Base-by-base conservation (phyloP, 2,113 vertebrate genomes). In the Amazona vittata region DNA sequence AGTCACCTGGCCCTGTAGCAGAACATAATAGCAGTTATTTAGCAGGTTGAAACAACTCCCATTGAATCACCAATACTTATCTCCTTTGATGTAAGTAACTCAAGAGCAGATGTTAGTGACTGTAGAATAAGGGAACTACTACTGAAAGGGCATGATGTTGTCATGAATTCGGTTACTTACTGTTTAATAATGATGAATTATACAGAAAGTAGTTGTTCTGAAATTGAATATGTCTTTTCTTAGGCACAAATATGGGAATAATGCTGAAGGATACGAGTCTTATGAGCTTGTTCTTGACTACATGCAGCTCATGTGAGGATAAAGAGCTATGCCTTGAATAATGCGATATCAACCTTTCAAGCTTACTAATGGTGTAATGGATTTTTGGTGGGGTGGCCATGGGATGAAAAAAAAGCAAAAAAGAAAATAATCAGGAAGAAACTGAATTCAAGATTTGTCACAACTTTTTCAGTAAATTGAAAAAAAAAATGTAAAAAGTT, bases 161-260 rank as follows among this genome's bases (percentile, higher is more conserved):
- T 80, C 37, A 67, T 86, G 75, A 92, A 55, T 28, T 74, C 80
- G 19, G 33, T 11, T 90, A 28, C 55, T 75, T 84, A 52, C 21
- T n/a, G 15, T 83, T 90, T 86, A 83, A 90, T 50, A 26, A 47
- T 6, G 1, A 75, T 43, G 7, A 60, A 65, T 68, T 63, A 64
- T 71, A 77, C 20, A 3, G 1, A 67, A 93, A 39, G 13, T 17
- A 92, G n/a, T 43, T 68, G 63, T 35, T 75, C 86, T 70, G 59
- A 77, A 83, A 92, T 20, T 20, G 47, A 84, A 44, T 65, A 49
- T 53, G 26, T 43, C 37, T 31, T n/a, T 63, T 52, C 57, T 80
- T 63, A 70, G 43, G 74, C 13, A 95, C 71, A 94, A 78, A 68
- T 63, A 79, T 2, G 25, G 68, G 44, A 86, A 82, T 75, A 92